Conservation (phyloP, 2,113 vertebrate genomes). For the Amphiprion percula region DNA sequence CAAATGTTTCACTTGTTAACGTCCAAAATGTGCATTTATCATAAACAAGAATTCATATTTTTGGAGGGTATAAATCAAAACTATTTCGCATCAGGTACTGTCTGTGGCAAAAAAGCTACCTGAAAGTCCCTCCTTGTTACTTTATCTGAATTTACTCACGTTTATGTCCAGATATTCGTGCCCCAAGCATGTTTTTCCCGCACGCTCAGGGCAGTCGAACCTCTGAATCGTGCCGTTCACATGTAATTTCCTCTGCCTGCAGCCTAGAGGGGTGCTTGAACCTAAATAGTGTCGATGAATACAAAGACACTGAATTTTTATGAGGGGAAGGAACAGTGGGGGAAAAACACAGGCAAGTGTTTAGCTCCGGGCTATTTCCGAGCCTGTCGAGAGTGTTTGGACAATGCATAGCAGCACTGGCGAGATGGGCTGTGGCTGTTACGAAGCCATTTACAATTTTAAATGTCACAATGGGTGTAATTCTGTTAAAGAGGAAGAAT, state of each 20-base stretch:
- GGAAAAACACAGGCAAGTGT: slow-evolving; percentile 27
- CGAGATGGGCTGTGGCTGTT: slow-evolving; percentile 24
- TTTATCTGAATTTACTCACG: neutral
- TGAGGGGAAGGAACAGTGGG: slow-evolving; percentile 12
- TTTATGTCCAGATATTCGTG: neutral
- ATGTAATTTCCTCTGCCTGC: slow-evolving; percentile 39
- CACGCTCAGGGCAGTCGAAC: slow-evolving; percentile 36
- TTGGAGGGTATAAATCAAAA: too few relatives aligned
- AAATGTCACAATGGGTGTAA: slow-evolving; percentile 58
- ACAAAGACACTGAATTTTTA: slow-evolving; percentile 45
- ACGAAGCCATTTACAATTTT: slow-evolving; percentile 46
- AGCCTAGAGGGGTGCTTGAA: slow-evolving; percentile 50
- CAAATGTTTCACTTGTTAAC: too few relatives aligned
- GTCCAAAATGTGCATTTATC: too few relatives aligned
- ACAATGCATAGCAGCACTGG: slow-evolving; percentile 36
- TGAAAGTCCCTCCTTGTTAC: neutral
- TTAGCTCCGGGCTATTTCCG: slow-evolving; percentile 43
- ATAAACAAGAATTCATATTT: too few relatives aligned
- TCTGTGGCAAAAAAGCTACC: too few relatives aligned
- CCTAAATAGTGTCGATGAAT: slow-evolving; percentile 37
- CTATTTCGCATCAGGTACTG: too few relatives aligned
- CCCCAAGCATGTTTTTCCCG: neutral
- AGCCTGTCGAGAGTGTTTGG: slow-evolving; percentile 54
- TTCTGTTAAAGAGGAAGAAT: slow-evolving; percentile 32
- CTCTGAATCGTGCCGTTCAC: slow-evolving; percentile 43